A percentile compares a stretch with the other conserved stretches of the same genome.
Conservation (phyloP, 2,797 vertebrate species). For the Leucoraja ocellata region DNA sequence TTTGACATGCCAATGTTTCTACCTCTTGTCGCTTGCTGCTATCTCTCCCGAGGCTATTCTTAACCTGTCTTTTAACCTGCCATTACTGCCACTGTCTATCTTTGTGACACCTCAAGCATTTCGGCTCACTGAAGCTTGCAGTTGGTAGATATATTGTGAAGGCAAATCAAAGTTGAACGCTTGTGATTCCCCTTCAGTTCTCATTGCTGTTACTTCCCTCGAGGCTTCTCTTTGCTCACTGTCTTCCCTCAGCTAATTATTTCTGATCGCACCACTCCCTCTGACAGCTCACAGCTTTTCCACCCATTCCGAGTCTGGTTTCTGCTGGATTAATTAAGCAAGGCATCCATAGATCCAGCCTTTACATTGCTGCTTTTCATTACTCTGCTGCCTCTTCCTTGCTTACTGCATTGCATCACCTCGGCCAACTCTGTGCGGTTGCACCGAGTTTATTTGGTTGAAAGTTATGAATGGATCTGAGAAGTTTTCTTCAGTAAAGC, state of each 20-base stretch:
- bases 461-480: not conserved
- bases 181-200: not conserved
- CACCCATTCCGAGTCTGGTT: not conserved
- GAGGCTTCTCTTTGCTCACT: not conserved
- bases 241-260: not conserved
- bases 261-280: not conserved
- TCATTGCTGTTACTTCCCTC: not conserved
- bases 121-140: not conserved
- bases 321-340: not conserved
- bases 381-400: not conserved
- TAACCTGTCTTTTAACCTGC: conserved; percentile 26
- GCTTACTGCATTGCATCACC: not conserved
- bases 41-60: not conserved
- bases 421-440: not conserved
- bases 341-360: not conserved
- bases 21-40: not conserved
- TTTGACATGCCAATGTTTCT: not conserved
- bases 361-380: not conserved
- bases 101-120: conserved; percentile 20
- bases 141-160: not conserved
- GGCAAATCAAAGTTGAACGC: not conserved
- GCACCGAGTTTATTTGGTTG: not conserved
- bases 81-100: not conserved
- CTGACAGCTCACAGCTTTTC: not conserved
- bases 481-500: not conserved